These are phyloP conservation scores for Pipistrellus nathusii DNA, from an alignment of 2,797 vertebrate genomes.

Conservation along the genomic window DNA sequence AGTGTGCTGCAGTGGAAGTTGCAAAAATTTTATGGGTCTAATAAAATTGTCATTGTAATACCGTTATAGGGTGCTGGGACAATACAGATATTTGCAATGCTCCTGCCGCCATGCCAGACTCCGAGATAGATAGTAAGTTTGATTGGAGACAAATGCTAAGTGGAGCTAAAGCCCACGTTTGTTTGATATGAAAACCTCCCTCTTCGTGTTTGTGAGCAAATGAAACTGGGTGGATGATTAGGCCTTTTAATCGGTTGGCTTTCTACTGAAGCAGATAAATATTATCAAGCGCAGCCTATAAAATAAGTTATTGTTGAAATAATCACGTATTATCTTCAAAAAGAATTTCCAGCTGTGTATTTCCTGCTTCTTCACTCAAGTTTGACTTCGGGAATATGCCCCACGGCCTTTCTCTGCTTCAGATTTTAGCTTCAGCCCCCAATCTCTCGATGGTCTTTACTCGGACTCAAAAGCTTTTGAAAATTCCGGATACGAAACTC, in stretches of 20 bases:
- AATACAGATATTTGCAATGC: slow-evolving; percentile 85
- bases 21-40: slow-evolving; percentile 93
- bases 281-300: slow-evolving; percentile 74
- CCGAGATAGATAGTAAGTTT: slow-evolving; percentile 77
- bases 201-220: slow-evolving; percentile 44
- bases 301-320: slow-evolving; percentile 70
- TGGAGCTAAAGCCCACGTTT: slow-evolving; percentile 69
- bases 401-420: slow-evolving; percentile 29
- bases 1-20: slow-evolving; percentile 92
- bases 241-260: slow-evolving; percentile 66
- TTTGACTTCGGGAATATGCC: slow-evolving; percentile 56
- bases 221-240: slow-evolving; percentile 69
- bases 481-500: slow-evolving; percentile 58
- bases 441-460: slow-evolving; percentile 70
- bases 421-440: slow-evolving; percentile 27
- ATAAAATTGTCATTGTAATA: slow-evolving; percentile 96
- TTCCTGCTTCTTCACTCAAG: slow-evolving; percentile 61
- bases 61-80: slow-evolving; percentile 89
- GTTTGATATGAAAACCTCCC: slow-evolving; percentile 70
- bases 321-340: slow-evolving; percentile 58
- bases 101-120: slow-evolving; percentile 77
- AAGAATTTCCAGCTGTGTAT: slow-evolving; percentile 73
- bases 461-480: slow-evolving; percentile 78
- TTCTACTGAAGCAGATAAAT: slow-evolving; percentile 74
- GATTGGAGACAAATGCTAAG: slow-evolving; percentile 82